A percentile compares a stretch with the other conserved stretches of the same genome.
phyloP scores from a whole-genome alignment of 2,113 vertebrate genomes.

The Paracanthobrama guichenoti region DNA sequence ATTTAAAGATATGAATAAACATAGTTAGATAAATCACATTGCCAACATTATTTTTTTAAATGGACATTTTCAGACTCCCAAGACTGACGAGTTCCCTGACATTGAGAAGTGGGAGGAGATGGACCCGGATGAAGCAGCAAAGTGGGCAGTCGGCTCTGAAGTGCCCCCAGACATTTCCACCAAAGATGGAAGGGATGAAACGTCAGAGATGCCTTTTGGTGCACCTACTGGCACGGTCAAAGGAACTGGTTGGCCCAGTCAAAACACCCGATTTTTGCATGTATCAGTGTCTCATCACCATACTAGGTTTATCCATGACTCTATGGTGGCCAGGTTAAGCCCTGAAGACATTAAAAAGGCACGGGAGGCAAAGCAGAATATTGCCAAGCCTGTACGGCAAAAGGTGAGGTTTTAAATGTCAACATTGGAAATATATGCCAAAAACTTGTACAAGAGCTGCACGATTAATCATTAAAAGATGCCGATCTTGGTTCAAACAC shows the following conservation, averaged over 20 bases:
- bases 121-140: conserved; percentile 70
- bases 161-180: conserved; percentile 25
- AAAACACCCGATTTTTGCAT: conserved; percentile 70
- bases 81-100: conserved; percentile 71
- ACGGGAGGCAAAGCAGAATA: conserved; percentile 73
- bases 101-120: conserved; percentile 71
- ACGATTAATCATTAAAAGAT: too few species aligned
- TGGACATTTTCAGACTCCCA: conserved; percentile 55
- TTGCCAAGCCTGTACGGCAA: conserved; percentile 68
- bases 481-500: too few species aligned
- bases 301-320: conserved; percentile 66
- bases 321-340: conserved; percentile 70
- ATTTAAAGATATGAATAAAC: neutral
- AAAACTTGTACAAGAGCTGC: too few species aligned
- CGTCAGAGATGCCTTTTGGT: conserved; percentile 12
- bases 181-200: neutral
- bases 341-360: conserved; percentile 85
- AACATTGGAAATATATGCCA: too few species aligned
- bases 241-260: conserved; percentile 61
- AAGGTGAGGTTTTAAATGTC: conserved; percentile 70
- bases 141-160: conserved; percentile 67
- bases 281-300: conserved; percentile 7
- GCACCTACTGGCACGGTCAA: conserved; percentile 26
- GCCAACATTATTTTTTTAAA: neutral
- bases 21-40: neutral